Evolutionary conservation across 1,140 invertebrate species (phyloP).

Genomic region (Euwallacea similis): DNA sequence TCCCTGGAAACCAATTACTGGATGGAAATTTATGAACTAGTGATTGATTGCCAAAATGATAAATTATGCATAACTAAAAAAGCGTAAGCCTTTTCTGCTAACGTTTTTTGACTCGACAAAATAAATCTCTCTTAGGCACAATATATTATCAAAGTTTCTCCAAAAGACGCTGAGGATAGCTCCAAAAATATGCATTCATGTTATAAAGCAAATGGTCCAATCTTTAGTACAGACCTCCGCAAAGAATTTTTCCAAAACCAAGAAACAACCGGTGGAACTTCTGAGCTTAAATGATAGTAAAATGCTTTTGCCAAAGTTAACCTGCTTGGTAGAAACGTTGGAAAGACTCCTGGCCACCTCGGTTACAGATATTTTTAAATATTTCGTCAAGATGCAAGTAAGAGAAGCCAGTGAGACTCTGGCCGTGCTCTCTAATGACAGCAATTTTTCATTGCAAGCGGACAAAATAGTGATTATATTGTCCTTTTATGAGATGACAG

Average conservation of each 20-base stretch:
- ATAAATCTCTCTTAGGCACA: constrained; percentile 21
- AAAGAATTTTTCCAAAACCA: constrained; percentile 14
- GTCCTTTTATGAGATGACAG: constrained; percentile 34
- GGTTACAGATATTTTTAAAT: constrained; percentile 15
- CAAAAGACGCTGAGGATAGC: constrained; percentile 18
- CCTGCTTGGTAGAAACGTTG: constrained; percentile 27
- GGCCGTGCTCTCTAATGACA: constrained; percentile 20
- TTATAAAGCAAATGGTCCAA: constrained; percentile 29
- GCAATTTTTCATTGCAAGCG: constrained; percentile 16
- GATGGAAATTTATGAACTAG: constrained; percentile 26
- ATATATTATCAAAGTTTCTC: constrained; percentile 22
- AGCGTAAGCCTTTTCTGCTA: constrained; percentile 19
- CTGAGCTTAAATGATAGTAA: constrained; percentile 5
- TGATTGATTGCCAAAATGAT: constrained; percentile 21
- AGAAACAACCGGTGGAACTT: constrained; percentile 14
- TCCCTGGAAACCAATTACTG: constrained; percentile 25
- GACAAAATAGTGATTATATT: constrained; percentile 28
- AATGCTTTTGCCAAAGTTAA: not conserved
- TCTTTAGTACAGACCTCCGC: constrained; percentile 2
- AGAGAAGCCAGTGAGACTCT: constrained; percentile 23
- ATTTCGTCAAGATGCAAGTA: constrained; percentile 29
- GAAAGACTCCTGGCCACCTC: constrained; percentile 29
- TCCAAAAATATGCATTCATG: constrained; percentile 21
- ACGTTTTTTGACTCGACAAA: not conserved
- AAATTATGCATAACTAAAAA: constrained; percentile 4